Conservation (phyloP, 2,888 invertebrate genomes). For the Tinea pellionella region DNA sequence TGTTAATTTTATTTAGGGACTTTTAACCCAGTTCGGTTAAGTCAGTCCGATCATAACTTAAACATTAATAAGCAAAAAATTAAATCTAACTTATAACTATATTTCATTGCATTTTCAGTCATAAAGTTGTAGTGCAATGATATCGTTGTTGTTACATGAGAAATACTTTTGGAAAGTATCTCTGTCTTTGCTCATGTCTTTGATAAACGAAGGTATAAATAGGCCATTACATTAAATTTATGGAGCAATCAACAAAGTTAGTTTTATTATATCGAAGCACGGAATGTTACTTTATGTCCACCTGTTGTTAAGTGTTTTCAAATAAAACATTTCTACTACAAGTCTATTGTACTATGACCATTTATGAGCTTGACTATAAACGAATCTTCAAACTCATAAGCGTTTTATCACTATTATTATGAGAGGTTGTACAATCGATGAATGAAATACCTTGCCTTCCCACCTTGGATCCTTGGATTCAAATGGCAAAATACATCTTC, state of each 20-base stretch:
- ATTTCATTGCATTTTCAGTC: no score
- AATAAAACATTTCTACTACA: background rate
- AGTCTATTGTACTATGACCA: background rate
- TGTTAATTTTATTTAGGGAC: no score
- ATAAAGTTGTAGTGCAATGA: background rate
- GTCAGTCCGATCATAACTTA: no score
- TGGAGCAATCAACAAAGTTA: constrained; percentile 3
- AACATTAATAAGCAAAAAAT: no score
- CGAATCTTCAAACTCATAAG: no score
- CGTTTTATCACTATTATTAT: no score
- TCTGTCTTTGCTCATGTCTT: constrained; percentile 1
- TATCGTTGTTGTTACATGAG: background rate
- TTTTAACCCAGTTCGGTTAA: no score
- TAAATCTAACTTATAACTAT: no score
- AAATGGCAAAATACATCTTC: no score
- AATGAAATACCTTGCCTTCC: no score
- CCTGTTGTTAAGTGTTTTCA: constrained; percentile 3
- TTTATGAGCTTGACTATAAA: background rate
- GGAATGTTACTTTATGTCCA: constrained; percentile 1
- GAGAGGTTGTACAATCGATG: no score
- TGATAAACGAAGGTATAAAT: constrained; percentile 4
- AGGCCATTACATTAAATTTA: constrained; percentile 3
- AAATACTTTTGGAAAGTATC: background rate
- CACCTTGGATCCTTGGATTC: no score
- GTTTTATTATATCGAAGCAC: background rate